Conservation (phyloP, 2,888 invertebrate species). For the Drosophila lacicola region DNA sequence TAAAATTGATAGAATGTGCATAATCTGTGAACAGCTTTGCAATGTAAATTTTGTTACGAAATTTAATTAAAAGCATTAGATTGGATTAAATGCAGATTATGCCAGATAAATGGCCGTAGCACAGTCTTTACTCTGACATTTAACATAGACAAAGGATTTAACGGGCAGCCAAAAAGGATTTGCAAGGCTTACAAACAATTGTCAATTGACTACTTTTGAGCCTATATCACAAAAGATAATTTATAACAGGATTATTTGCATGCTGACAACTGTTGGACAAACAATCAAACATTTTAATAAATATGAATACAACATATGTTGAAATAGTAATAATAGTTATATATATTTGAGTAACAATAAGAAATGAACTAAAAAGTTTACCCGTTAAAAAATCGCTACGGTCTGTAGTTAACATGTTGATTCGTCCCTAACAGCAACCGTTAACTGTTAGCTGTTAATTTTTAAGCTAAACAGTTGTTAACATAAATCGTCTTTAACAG, state of each 20-base stretch:
- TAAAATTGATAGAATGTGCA: conserved; percentile 38
- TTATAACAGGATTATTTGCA: not conserved
- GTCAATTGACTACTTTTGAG: not conserved
- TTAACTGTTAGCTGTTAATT: not conserved
- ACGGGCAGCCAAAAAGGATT: not conserved
- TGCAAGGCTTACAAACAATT: not conserved
- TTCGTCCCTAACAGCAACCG: not conserved
- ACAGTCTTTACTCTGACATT: not conserved
- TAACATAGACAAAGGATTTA: not conserved
- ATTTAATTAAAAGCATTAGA: conserved; percentile 45
- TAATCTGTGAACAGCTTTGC: conserved; percentile 11
- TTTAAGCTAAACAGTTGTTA: not conserved
- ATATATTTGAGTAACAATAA: not conserved
- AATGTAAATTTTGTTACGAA: conserved; percentile 22
- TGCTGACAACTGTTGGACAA: too few relatives aligned
- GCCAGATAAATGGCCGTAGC: conserved; percentile 27
- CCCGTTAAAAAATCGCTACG: not conserved
- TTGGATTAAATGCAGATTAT: conserved; percentile 32
- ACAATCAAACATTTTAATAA: too few relatives aligned
- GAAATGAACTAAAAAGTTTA: not conserved
- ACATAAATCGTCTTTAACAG: not conserved
- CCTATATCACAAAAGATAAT: not conserved
- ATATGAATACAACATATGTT: too few relatives aligned
- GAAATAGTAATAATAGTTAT: too few relatives aligned
- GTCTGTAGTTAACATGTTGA: too few relatives aligned